Base-by-base conservation (phyloP, 1,140 invertebrate species). In the Drosophila mauritiana region DNA sequence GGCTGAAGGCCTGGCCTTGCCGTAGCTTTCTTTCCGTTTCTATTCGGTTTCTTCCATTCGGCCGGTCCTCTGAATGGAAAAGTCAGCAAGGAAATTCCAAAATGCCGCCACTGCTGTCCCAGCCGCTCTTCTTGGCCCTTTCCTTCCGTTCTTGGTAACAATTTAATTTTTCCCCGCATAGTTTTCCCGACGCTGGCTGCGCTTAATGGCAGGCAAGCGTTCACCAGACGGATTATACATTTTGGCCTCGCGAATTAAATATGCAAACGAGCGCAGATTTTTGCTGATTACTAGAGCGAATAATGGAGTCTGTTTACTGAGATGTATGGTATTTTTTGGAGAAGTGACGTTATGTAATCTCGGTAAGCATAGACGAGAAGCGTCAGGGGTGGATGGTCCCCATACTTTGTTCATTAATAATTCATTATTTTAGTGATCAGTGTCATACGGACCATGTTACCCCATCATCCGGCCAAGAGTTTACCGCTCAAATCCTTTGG, bases 201-300 rank as follows among this genome's bases (percentile, higher is more conserved):
- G 63, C 46, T 69, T 70, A 70, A 70, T 69, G 64, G 49, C 51
- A 48, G 67, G 49, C 67, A 45, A 70, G 40, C 69, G 64, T 69
- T 46, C 40, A 15, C 12, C 15, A 39, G 51, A 49, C 52, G 65
- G 36, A 70, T 70, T 70, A 70, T 72, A 55, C 55, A 57, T 70
- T 56, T 56, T 12, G 52, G 65, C 42, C 36, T 17, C 11, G 27
- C 43, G 65, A 70, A 70, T 70, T 57, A 40, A 49, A 72, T 72
- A 72, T 70, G 68, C 68, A 72, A 72, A 72, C 65, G 65, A 72
- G 68, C 64, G 52, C 56, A 37, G 67, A 49, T 40, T 70, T 70
- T 20, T 39, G 51, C 52, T 70, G 68, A 72, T 72, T 72, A 57
- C 68, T 57, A 37, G 68, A 70, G 67, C 64, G 37, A 39, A 34